phyloP scores from a whole-genome alignment of 2,797 vertebrate genomes.

The Chiroxiphia lanceolata region DNA sequence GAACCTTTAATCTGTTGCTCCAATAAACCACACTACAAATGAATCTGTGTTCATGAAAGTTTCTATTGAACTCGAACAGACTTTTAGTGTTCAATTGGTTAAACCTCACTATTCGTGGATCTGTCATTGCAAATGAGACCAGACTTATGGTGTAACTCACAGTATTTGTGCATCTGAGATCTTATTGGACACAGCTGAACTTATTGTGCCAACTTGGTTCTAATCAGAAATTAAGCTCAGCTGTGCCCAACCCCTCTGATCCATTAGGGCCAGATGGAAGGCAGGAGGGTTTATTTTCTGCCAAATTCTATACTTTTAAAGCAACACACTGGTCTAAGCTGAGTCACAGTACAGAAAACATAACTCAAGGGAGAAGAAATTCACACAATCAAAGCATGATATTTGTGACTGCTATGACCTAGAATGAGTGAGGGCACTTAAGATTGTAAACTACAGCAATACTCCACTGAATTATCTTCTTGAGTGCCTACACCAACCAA shows the following conservation, averaged over 20 bases:
- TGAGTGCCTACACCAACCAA: neutral
- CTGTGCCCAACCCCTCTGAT: neutral
- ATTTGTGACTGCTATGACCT: neutral
- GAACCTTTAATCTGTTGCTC: neutral
- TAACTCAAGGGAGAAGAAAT: neutral
- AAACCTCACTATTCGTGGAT: neutral
- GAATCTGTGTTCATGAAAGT: neutral
- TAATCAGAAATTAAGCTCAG: neutral
- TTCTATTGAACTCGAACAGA: neutral
- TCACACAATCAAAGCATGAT: neutral
- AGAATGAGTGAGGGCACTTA: neutral
- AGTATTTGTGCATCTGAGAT: neutral
- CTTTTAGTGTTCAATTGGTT: neutral
- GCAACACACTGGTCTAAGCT: neutral
- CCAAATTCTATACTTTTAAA: neutral
- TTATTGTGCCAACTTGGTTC: neutral
- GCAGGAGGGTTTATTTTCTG: neutral
- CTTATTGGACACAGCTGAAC: neutral
- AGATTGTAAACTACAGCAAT: neutral
- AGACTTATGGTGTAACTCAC: neutral
- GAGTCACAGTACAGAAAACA: neutral
- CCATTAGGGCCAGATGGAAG: neutral
- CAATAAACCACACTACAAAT: neutral
- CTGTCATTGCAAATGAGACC: accelerated
- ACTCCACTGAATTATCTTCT: neutral